Evolutionary conservation across 2,888 invertebrate genomes (phyloP).

Genomic region (Odontomyia ornata): DNA sequence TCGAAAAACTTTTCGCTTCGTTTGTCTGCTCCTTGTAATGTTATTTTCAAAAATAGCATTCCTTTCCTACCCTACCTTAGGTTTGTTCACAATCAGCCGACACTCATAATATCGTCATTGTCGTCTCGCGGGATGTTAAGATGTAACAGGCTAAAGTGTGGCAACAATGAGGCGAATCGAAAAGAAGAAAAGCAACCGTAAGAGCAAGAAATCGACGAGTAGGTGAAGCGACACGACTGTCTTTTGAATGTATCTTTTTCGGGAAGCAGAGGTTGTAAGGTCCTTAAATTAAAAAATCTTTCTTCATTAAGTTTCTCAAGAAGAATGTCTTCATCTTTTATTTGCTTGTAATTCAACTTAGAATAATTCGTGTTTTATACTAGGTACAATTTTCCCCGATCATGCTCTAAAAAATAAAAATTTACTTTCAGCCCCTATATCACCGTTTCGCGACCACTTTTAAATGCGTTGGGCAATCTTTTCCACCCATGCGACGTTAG

Average conservation of each 20-base stretch:
- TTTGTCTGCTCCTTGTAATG: not conserved
- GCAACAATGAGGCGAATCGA: constrained; percentile 43
- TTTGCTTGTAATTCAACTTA: not conserved
- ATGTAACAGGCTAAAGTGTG: constrained; percentile 42
- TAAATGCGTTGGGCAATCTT: not conserved
- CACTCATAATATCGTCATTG: not conserved
- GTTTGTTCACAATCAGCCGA: not conserved
- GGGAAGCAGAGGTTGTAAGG: not conserved
- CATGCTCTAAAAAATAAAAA: too few relatives aligned
- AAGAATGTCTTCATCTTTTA: too few relatives aligned
- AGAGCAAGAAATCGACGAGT: constrained; percentile 34
- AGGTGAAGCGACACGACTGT: constrained; percentile 32
- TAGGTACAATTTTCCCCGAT: too few relatives aligned
- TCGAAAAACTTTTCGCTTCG: not conserved
- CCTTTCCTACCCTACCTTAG: not conserved
- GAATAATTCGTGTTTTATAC: too few relatives aligned
- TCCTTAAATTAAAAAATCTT: not conserved
- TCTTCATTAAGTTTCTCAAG: too few relatives aligned
- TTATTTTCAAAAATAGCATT: not conserved
- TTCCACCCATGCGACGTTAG: constrained; percentile 11
- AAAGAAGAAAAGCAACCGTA: constrained; percentile 34
- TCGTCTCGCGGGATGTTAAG: constrained; percentile 33
- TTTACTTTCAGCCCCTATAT: too few relatives aligned
- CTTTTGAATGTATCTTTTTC: constrained; percentile 3
- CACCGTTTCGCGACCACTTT: not conserved